Conservation (phyloP, 1,140 invertebrate genomes). For the Drosophila sp. region DNA sequence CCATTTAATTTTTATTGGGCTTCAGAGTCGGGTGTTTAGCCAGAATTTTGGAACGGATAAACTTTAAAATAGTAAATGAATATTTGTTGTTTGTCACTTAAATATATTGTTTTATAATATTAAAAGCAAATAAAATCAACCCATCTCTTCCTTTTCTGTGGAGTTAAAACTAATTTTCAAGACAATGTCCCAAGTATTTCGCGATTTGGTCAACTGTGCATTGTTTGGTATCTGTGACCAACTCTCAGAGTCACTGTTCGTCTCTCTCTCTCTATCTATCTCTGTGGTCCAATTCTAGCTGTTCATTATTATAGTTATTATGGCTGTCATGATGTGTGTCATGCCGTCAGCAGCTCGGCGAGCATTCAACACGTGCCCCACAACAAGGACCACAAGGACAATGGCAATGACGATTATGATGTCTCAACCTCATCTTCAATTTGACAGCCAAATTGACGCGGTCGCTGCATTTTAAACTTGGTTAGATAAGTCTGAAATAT, state of each 20-base stretch:
- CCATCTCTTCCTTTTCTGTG: too few relatives aligned
- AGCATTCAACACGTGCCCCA: slow-evolving; percentile 48
- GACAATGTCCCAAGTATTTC: too few relatives aligned
- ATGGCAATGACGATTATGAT: slow-evolving; percentile 27
- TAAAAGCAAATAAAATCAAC: too few relatives aligned
- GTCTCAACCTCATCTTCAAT: slow-evolving; percentile 26
- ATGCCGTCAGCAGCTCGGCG: slow-evolving; percentile 27
- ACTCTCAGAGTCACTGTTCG: too few relatives aligned
- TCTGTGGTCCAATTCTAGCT: background rate
- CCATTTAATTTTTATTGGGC: too few relatives aligned
- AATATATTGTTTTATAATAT: too few relatives aligned
- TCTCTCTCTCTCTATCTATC: background rate
- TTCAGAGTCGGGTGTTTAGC: too few relatives aligned
- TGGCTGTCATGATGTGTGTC: slow-evolving; percentile 47
- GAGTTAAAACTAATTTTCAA: too few relatives aligned
- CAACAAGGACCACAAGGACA: slow-evolving; percentile 38
- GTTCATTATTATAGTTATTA: slow-evolving; percentile 51
- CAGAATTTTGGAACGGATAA: too few relatives aligned
- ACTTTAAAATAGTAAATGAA: too few relatives aligned
- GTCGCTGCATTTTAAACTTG: slow-evolving; percentile 34
- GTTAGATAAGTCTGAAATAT: slow-evolving; percentile 33
- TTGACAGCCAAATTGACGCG: slow-evolving; percentile 52
- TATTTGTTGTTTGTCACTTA: too few relatives aligned
- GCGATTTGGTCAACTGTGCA: background rate
- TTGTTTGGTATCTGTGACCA: slow-evolving; percentile 35